These are phyloP conservation scores for Pogona vitticeps DNA, from an alignment of 2,113 vertebrate genomes.

Conservation along the genomic window DNA sequence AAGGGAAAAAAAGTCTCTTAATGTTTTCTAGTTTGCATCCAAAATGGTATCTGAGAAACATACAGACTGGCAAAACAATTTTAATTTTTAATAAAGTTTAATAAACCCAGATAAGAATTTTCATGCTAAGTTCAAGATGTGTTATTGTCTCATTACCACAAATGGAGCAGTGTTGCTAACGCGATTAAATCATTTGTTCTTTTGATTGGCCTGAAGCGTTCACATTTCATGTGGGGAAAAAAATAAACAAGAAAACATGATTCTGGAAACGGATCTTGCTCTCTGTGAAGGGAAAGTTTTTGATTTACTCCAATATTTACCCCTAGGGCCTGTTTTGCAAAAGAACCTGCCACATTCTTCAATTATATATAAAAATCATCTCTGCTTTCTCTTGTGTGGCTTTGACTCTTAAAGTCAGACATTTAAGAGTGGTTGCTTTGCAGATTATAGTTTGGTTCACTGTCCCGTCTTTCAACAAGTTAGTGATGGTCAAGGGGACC, in stretches of 20 bases:
- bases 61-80: slow-evolving; percentile 43
- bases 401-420: slow-evolving; percentile 7
- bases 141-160: slow-evolving; percentile 43
- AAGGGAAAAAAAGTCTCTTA: slow-evolving; percentile 1
- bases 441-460: not conserved
- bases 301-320: slow-evolving; percentile 33
- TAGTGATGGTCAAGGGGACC: no score
- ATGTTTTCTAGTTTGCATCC: slow-evolving; percentile 40
- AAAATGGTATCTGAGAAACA: slow-evolving; percentile 58
- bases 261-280: slow-evolving; percentile 23
- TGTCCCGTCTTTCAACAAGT: no score
- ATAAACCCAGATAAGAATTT: slow-evolving; percentile 29
- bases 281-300: slow-evolving; percentile 48
- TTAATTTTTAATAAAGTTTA: slow-evolving; percentile 49
- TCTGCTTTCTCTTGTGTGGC: not conserved
- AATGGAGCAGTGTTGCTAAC: slow-evolving; percentile 16
- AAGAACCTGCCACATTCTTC: slow-evolving; percentile 14
- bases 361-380: slow-evolving; percentile 25
- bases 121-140: not conserved
- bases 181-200: slow-evolving; percentile 15
- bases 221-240: slow-evolving; percentile 10
- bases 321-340: slow-evolving; percentile 14
- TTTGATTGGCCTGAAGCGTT: slow-evolving; percentile 39
- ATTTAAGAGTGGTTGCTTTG: accelerated
- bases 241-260: slow-evolving; percentile 41